A percentile compares a stretch with the other conserved stretches of the same genome.
These are phyloP conservation scores for Dromococcyx pavoninus DNA, from an alignment of 2,797 vertebrate genomes.

Conservation along the genomic window DNA sequence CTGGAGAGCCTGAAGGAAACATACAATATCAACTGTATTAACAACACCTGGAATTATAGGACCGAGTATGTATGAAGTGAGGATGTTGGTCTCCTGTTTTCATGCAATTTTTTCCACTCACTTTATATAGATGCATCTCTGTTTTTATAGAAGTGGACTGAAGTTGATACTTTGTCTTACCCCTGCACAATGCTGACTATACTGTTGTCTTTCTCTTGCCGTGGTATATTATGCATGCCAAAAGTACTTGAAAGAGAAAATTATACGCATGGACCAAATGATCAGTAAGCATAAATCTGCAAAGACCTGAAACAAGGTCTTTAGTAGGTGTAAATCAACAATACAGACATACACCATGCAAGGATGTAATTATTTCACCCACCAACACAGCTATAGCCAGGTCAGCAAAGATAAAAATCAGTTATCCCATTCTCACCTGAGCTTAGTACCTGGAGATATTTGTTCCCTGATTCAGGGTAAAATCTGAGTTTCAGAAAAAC, in stretches of 20 bases:
- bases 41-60: background rate
- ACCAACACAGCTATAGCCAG: background rate
- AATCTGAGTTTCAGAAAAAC: background rate
- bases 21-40: background rate
- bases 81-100: background rate
- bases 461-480: background rate
- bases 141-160: background rate
- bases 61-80: background rate
- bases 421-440: background rate
- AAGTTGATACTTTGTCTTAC: background rate
- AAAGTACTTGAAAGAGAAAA: background rate
- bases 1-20: background rate
- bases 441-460: background rate
- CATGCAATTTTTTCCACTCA: background rate
- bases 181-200: background rate
- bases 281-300: background rate
- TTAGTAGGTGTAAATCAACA: background rate
- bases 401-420: background rate
- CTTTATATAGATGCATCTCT: background rate
- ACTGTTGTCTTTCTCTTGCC: background rate
- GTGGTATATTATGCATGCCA: background rate
- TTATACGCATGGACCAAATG: background rate
- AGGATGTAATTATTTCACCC: background rate
- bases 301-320: background rate
- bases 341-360: background rate